Conservation (phyloP, 1,140 invertebrate species). For the Rhynchophorus ferrugineus region DNA sequence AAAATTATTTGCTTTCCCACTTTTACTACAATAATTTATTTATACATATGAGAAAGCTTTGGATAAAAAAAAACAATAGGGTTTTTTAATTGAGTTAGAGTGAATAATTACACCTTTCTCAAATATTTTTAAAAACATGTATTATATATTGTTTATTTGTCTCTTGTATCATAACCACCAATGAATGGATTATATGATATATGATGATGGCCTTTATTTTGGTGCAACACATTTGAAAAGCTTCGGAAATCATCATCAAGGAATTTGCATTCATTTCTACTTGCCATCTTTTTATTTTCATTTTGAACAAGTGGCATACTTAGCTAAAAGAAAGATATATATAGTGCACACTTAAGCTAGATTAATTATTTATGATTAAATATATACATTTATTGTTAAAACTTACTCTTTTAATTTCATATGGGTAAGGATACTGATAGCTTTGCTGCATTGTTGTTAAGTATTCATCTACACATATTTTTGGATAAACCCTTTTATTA, state of each 20-base stretch:
- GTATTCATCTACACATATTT: constrained; percentile 20
- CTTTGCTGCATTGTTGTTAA: constrained; percentile 33
- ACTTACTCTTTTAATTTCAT: constrained; percentile 30
- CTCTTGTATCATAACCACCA: constrained; percentile 22
- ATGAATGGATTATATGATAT: constrained; percentile 30
- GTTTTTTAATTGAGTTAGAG: too few relatives aligned
- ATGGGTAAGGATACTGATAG: constrained; percentile 29
- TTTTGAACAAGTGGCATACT: constrained; percentile 24
- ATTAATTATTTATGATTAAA: too few relatives aligned
- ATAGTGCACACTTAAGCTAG: too few relatives aligned
- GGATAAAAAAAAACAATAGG: too few relatives aligned
- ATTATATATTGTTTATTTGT: background rate
- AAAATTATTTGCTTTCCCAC: too few relatives aligned
- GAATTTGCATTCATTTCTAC: constrained; percentile 25
- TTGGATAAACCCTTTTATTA: constrained; percentile 15
- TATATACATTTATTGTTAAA: too few relatives aligned
- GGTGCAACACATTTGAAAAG: constrained; percentile 19
- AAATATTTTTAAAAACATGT: too few relatives aligned
- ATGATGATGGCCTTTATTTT: constrained; percentile 19
- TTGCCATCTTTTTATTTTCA: constrained; percentile 22
- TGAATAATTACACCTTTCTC: too few relatives aligned
- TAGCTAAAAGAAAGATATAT: constrained; percentile 24
- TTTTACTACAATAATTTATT: too few relatives aligned
- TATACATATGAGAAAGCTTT: too few relatives aligned
- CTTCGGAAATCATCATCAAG: constrained; percentile 22